Percentiles rank a stretch among this genome's conserved stretches.
These are phyloP conservation scores for Thereva nobilitata DNA, from an alignment of 2,888 invertebrate genomes.

Conservation along the genomic window DNA sequence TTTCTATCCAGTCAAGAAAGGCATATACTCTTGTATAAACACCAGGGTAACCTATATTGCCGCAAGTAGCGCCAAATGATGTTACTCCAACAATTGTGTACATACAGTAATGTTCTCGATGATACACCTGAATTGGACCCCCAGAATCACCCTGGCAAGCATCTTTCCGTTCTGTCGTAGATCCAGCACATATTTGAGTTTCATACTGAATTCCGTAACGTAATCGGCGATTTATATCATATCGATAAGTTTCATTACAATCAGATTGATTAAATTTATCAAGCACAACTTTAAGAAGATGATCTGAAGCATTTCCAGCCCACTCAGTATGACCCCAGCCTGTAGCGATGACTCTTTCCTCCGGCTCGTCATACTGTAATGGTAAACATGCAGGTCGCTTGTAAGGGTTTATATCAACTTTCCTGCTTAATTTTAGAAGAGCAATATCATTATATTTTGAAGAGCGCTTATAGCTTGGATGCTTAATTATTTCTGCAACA, in stretches of 20 bases:
- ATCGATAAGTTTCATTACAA: conserved; percentile 54
- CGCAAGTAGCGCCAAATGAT: conserved; percentile 59
- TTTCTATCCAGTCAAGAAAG: conserved; percentile 66
- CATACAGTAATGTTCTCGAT: conserved; percentile 54
- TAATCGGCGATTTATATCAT: conserved; percentile 45
- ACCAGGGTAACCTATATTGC: conserved; percentile 59
- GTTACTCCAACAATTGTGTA: conserved; percentile 61
- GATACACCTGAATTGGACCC: conserved; percentile 63
- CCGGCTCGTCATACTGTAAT: conserved; percentile 41
- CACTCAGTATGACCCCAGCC: conserved; percentile 61
- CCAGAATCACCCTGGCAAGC: conserved; percentile 70
- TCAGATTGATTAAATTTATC: conserved; percentile 51
- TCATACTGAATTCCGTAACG: conserved; percentile 58
- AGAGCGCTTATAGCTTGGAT: conserved; percentile 55
- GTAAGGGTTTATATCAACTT: conserved; percentile 53
- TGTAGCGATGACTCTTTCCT: conserved; percentile 54
- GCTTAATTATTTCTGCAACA: conserved; percentile 49
- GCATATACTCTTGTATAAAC: conserved; percentile 64
- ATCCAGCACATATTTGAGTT: conserved; percentile 64
- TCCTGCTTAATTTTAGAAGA: conserved; percentile 56
- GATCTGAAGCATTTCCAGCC: conserved; percentile 49
- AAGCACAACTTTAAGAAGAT: conserved; percentile 62
- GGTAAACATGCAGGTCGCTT: conserved; percentile 60
- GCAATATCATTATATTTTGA: conserved; percentile 63
- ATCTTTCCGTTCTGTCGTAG: conserved; percentile 55